phyloP scores from a whole-genome alignment of 53 echinoderm and acorn worm genomes.

The Patiria pectinifera region DNA sequence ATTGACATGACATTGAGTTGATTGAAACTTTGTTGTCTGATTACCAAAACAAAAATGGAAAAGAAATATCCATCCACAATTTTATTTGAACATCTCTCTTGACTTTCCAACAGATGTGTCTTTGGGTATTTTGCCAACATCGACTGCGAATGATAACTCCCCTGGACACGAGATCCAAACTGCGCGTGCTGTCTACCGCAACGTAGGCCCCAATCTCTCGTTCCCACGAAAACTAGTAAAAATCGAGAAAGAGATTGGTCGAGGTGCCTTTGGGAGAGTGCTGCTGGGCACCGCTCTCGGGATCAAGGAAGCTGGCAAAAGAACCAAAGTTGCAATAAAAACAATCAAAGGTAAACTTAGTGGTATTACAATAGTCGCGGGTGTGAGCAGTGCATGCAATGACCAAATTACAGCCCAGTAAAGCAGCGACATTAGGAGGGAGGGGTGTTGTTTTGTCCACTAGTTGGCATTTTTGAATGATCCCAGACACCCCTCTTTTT shows the following conservation, averaged over 20 bases:
- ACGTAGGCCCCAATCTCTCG: slow-evolving; percentile 26
- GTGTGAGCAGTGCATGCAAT: too few relatives aligned
- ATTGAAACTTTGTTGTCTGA: too few relatives aligned
- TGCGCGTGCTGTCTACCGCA: neutral
- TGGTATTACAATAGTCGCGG: too few relatives aligned
- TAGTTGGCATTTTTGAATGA: too few relatives aligned
- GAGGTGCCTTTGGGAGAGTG: slow-evolving; percentile 19
- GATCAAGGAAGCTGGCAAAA: neutral
- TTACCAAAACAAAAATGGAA: too few relatives aligned
- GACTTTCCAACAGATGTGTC: neutral
- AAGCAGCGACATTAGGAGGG: too few relatives aligned
- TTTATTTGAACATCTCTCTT: neutral
- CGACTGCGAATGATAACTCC: neutral
- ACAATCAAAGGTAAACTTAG: too few relatives aligned
- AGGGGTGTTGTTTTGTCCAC: too few relatives aligned
- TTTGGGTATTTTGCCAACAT: neutral
- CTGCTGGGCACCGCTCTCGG: slow-evolving; percentile 25
- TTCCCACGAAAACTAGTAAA: slow-evolving; percentile 42
- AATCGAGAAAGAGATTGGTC: neutral
- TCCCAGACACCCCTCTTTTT: too few relatives aligned
- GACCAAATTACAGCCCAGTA: too few relatives aligned
- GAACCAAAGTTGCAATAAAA: neutral
- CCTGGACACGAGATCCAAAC: neutral
- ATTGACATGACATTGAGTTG: too few relatives aligned
- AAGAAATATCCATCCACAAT: too few relatives aligned